A percentile compares a stretch with the other conserved stretches of the same genome.
These are phyloP conservation scores for Lacerta bilineata DNA, from an alignment of 2,797 vertebrate genomes.

Conservation along the genomic window DNA sequence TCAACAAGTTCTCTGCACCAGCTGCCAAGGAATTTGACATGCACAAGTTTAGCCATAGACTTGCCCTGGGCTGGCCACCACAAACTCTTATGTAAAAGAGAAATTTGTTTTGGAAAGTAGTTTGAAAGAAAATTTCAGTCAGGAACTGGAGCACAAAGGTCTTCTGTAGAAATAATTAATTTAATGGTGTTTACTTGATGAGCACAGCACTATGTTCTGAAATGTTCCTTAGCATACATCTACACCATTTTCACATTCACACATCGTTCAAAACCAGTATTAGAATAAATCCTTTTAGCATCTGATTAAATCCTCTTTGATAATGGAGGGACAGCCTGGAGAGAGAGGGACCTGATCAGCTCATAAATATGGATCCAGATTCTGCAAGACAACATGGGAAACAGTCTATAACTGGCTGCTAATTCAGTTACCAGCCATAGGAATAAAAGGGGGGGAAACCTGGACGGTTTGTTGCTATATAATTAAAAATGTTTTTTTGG, in stretches of 20 bases:
- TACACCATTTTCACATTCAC: neutral
- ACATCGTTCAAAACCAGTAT: neutral
- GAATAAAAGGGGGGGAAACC: no score
- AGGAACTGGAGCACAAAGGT: neutral
- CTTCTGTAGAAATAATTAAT: neutral
- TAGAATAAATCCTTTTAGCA: constrained; percentile 15
- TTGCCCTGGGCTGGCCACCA: no score
- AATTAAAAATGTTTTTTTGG: neutral
- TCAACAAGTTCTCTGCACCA: no score
- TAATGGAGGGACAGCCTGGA: constrained; percentile 1
- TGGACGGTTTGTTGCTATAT: neutral
- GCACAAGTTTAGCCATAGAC: neutral
- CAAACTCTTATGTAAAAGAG: neutral
- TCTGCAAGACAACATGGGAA: neutral
- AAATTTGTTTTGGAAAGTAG: neutral
- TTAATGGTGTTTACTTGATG: neutral
- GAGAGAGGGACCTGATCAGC: neutral
- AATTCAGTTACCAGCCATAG: neutral
- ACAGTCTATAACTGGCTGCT: neutral
- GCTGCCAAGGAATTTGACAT: no score
- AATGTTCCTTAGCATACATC: neutral
- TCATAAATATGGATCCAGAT: neutral
- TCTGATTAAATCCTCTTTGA: neutral
- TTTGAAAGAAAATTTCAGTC: neutral
- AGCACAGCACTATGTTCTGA: no score